Conservation (phyloP, 2,888 invertebrate genomes). For the Cephus pulcher region DNA sequence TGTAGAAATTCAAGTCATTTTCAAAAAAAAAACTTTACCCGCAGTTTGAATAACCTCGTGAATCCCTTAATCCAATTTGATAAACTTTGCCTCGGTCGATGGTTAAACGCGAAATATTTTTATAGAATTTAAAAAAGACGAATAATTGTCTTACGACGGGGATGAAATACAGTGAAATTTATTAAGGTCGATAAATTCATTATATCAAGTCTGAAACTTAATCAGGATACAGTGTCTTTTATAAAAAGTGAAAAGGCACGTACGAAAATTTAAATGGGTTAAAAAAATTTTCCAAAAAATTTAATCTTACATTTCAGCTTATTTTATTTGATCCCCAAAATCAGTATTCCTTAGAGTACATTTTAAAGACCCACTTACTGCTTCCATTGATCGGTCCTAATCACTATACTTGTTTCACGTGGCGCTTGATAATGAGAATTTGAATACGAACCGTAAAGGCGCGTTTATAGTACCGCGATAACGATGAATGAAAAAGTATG, state of each 20-base stretch:
- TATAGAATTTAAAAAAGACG: not conserved
- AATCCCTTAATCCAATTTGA: not conserved
- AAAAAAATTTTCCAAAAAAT: no score
- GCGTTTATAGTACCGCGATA: not conserved
- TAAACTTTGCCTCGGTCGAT: no score
- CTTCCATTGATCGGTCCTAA: not conserved
- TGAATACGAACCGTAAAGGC: not conserved
- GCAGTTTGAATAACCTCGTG: not conserved
- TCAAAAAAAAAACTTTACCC: not conserved
- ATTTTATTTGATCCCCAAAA: no score
- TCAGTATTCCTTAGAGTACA: not conserved
- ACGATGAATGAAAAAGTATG: not conserved
- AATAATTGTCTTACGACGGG: not conserved
- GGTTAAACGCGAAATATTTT: no score
- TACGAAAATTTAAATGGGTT: no score
- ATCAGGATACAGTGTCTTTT: no score
- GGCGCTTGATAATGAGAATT: not conserved
- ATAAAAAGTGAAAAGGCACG: no score
- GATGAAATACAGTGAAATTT: not conserved
- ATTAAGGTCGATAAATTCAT: not conserved
- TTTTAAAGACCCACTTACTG: not conserved
- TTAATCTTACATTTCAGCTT: no score
- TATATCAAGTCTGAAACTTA: not conserved
- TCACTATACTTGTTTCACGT: not conserved
- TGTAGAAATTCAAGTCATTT: not conserved